A percentile compares a stretch with the other conserved stretches of the same genome.
Evolutionary conservation across 2,113 vertebrate genomes (phyloP).

Genomic region (Nibea coibor): DNA sequence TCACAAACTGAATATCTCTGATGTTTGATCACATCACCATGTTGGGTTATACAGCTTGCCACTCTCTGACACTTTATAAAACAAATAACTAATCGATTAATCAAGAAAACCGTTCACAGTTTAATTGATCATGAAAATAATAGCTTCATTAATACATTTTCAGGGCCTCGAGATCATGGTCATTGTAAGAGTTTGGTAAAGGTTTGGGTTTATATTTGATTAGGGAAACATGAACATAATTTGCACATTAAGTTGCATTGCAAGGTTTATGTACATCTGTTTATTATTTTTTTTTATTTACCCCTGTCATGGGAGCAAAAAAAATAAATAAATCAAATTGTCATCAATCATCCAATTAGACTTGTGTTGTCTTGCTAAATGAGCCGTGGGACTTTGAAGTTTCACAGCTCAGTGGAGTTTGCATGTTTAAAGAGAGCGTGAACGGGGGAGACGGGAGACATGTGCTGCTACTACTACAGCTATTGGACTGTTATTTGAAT

Average conservation of each 20-base stretch:
- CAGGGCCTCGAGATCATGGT: not conserved
- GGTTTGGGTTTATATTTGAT: not conserved
- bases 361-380: slow-evolving; percentile 66
- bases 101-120: not conserved
- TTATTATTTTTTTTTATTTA: not conserved
- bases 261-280: not conserved
- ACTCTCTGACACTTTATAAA: not conserved
- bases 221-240: not conserved
- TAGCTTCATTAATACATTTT: not conserved
- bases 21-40: too few relatives aligned
- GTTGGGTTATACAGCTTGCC: too few relatives aligned
- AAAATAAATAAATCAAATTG: slow-evolving; percentile 34
- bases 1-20: not conserved
- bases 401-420: slow-evolving; percentile 42
- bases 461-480: not conserved
- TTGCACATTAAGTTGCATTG: not conserved
- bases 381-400: slow-evolving; percentile 61
- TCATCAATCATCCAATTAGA: slow-evolving; percentile 66
- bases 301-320: slow-evolving; percentile 29
- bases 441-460: not conserved
- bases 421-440: slow-evolving; percentile 5
- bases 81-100: not conserved
- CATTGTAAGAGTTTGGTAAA: not conserved
- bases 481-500: slow-evolving; percentile 42
- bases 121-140: not conserved